These are phyloP conservation scores for Troilus luridus DNA, from an alignment of 2,888 invertebrate genomes.

Conservation along the genomic window DNA sequence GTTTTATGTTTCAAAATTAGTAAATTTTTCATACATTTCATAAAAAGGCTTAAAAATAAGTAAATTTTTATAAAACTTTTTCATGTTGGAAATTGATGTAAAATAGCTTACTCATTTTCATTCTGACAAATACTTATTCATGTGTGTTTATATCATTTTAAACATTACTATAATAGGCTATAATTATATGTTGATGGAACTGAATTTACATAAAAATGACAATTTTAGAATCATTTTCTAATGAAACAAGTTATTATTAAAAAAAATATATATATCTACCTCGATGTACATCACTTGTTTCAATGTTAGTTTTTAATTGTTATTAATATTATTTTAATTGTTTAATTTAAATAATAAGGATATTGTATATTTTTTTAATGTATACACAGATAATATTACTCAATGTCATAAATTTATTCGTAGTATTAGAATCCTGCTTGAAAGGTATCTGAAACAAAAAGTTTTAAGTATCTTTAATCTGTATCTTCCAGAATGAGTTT, in stretches of 20 bases:
- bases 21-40: not conserved
- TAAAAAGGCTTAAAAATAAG: not conserved
- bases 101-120: not conserved
- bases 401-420: not conserved
- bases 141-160: not conserved
- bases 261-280: constrained; percentile 45
- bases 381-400: not conserved
- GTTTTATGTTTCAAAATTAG: not conserved
- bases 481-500: constrained; percentile 6
- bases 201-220: not conserved
- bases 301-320: constrained; percentile 45
- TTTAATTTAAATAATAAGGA: constrained; percentile 18
- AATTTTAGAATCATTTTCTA: constrained; percentile 17
- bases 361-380: constrained; percentile 40
- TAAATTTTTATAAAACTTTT: not conserved
- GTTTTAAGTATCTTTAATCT: not conserved
- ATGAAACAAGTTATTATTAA: constrained; percentile 7
- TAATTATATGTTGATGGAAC: not conserved
- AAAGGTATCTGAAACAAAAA: not conserved
- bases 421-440: not conserved
- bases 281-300: constrained; percentile 58
- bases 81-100: not conserved
- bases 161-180: not conserved
- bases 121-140: constrained; percentile 12
- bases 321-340: constrained; percentile 53